These are phyloP conservation scores for Archocentrus centrarchus DNA, from an alignment of 2,113 vertebrate genomes.

Conservation along the genomic window DNA sequence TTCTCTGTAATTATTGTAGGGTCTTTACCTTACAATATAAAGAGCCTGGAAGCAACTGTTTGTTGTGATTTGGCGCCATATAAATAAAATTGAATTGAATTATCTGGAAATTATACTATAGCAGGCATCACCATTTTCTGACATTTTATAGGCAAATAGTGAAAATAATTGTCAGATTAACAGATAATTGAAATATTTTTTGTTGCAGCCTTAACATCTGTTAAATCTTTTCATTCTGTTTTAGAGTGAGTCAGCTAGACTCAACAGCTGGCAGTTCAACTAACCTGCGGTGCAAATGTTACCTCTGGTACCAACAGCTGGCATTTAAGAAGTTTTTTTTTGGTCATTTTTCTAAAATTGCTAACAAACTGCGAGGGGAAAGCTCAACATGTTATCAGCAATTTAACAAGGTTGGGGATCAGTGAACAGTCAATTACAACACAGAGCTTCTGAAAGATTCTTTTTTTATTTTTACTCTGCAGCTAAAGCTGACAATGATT, in stretches of 20 bases:
- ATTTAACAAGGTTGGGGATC: background rate
- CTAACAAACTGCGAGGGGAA: background rate
- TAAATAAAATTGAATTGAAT: background rate
- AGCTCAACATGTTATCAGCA: background rate
- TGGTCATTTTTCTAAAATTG: background rate
- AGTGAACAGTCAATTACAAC: background rate
- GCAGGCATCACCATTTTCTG: background rate
- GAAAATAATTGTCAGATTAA: background rate
- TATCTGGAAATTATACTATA: background rate
- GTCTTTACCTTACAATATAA: too few relatives aligned
- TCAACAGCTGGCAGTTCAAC: background rate
- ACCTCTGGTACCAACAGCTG: background rate
- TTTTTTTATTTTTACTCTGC: background rate
- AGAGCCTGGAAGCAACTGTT: too few relatives aligned
- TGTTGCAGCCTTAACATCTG: background rate
- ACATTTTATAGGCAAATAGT: background rate
- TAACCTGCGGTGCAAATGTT: background rate
- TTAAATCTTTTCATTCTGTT: background rate
- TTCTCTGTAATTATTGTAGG: too few relatives aligned
- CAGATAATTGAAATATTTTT: background rate
- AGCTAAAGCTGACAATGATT: slow-evolving; percentile 20
- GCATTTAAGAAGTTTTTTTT: background rate
- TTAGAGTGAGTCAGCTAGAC: background rate
- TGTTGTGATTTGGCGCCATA: too few relatives aligned
- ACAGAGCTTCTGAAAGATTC: background rate